phyloP scores from a whole-genome alignment of 1,140 invertebrate species.

The Venustaconcha ellipsiformis region DNA sequence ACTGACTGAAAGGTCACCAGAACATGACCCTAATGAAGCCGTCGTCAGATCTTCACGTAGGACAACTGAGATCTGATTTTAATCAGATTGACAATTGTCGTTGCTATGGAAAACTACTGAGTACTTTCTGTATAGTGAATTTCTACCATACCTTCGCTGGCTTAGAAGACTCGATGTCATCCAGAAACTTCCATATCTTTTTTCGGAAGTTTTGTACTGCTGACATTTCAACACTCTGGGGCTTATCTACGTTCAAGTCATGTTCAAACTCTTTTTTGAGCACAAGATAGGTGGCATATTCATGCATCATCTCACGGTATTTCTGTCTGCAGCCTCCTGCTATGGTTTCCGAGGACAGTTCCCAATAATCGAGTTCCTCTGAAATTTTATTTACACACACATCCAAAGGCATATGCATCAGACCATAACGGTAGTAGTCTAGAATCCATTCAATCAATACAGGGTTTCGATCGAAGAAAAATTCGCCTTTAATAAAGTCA shows the following conservation, averaged over 20 bases:
- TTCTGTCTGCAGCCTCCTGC: slow-evolving; percentile 22
- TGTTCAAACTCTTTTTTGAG: slow-evolving; percentile 24
- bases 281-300: slow-evolving; percentile 14
- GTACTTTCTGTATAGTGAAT: not conserved
- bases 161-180: slow-evolving; percentile 17
- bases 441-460: slow-evolving; percentile 95
- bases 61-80: no score
- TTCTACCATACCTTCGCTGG: slow-evolving; percentile 13
- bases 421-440: slow-evolving; percentile 95
- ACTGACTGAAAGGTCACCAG: no score
- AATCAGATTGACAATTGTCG: no score
- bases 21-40: no score
- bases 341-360: slow-evolving; percentile 18
- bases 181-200: slow-evolving; percentile 21
- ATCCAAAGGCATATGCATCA: slow-evolving; percentile 94
- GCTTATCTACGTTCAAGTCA: not conserved
- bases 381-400: slow-evolving; percentile 75
- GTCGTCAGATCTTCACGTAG: no score
- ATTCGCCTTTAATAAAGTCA: not conserved
- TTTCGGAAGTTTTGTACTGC: slow-evolving; percentile 7
- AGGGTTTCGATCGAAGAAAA: slow-evolving; percentile 94
- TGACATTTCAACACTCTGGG: not conserved
- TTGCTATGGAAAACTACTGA: not conserved
- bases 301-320: slow-evolving; percentile 21
- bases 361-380: slow-evolving; percentile 26